These are phyloP conservation scores for Xenentodon cancila DNA, from an alignment of 2,797 vertebrate species.

Conservation along the genomic window DNA sequence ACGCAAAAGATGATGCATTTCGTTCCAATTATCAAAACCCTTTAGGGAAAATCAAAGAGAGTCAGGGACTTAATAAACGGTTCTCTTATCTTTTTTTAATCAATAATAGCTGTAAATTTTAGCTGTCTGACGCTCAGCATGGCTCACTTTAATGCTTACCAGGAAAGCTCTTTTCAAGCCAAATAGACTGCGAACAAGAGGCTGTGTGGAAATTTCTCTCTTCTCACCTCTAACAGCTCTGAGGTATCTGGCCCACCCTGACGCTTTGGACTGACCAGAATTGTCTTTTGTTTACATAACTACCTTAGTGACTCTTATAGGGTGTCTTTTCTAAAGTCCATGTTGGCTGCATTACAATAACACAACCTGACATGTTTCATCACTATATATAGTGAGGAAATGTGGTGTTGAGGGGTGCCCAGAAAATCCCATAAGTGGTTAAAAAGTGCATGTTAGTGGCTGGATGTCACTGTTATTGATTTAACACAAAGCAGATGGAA, in stretches of 20 bases:
- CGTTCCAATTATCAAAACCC: slow-evolving; percentile 11
- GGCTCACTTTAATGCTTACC: slow-evolving; percentile 3
- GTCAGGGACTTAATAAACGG: background rate
- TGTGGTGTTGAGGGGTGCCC: slow-evolving; percentile 5
- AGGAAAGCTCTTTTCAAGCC: slow-evolving; percentile 5
- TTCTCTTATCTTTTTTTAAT: background rate
- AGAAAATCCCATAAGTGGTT: slow-evolving; percentile 43
- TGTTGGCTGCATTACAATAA: slow-evolving; percentile 47
- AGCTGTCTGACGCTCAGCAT: slow-evolving; percentile 11
- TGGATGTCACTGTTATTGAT: slow-evolving; percentile 37
- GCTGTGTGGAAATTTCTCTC: slow-evolving; percentile 17
- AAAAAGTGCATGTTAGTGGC: slow-evolving; percentile 30
- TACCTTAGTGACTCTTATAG: slow-evolving; percentile 33
- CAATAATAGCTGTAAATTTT: slow-evolving; percentile 5
- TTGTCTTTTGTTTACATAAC: slow-evolving; percentile 53
- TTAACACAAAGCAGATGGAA: slow-evolving; percentile 39
- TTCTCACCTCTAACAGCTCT: slow-evolving; percentile 21
- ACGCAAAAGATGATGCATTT: background rate
- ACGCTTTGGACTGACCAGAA: slow-evolving; percentile 22
- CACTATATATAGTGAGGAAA: slow-evolving; percentile 27
- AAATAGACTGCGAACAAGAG: slow-evolving; percentile 17
- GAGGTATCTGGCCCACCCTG: slow-evolving; percentile 25
- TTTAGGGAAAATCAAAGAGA: background rate
- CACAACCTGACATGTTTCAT: slow-evolving; percentile 46
- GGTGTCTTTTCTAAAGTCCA: slow-evolving; percentile 4